phyloP scores from a whole-genome alignment of 2,797 vertebrate species.

The Pseudocheirus occidentalis region DNA sequence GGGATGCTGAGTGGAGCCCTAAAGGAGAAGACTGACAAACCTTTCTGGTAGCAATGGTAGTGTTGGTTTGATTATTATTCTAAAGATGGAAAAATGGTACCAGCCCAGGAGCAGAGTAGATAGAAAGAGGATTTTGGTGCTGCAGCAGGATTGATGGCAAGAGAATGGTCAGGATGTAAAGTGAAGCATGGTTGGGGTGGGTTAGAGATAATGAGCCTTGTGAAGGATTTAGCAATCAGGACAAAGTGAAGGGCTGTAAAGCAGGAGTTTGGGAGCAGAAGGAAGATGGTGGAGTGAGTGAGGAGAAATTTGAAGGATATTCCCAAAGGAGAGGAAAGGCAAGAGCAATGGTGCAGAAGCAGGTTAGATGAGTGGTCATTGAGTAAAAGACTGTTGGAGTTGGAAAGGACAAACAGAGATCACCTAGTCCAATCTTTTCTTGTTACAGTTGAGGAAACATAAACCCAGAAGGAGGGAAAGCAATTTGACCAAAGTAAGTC shows the following conservation, averaged over 20 bases:
- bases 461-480: not conserved
- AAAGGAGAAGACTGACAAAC: not conserved
- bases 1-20: too few species aligned
- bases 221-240: not conserved
- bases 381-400: not conserved
- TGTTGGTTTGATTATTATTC: not conserved
- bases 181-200: not conserved
- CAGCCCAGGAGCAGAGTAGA: not conserved
- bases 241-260: not conserved
- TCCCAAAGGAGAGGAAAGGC: not conserved
- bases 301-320: not conserved
- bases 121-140: not conserved
- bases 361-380: not conserved
- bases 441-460: not conserved
- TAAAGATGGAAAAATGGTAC: not conserved
- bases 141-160: not conserved
- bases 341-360: not conserved
- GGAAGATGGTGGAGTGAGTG: not conserved
- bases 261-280: not conserved
- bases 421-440: not conserved
- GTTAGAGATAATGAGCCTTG: not conserved
- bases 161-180: not conserved
- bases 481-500: not conserved
- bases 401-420: not conserved
- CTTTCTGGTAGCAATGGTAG: not conserved